Percentiles rank a stretch among this genome's conserved stretches.
phyloP scores from a whole-genome alignment of 1,140 invertebrate genomes.

The Trichonephila inaurata region DNA sequence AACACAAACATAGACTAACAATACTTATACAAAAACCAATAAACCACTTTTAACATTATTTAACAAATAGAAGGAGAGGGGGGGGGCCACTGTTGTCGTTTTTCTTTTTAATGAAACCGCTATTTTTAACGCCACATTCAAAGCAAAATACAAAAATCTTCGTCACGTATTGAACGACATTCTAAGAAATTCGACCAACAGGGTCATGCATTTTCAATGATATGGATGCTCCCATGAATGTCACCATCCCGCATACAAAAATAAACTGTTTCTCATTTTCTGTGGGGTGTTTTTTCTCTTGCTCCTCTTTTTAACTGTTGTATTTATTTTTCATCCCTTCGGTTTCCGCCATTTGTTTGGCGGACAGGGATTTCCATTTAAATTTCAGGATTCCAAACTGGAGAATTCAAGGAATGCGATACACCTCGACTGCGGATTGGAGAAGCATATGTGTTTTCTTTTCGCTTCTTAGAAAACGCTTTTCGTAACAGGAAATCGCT shows the following conservation, averaged over 20 bases:
- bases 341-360: slow-evolving; percentile 40
- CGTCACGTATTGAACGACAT: background rate
- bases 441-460: background rate
- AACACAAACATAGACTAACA: background rate
- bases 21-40: background rate
- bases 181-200: background rate
- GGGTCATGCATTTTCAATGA: slow-evolving; percentile 42
- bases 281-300: background rate
- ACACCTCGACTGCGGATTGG: background rate
- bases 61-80: background rate
- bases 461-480: background rate
- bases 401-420: background rate
- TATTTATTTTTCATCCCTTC: slow-evolving; percentile 35
- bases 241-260: background rate
- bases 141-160: background rate
- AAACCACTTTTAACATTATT: background rate
- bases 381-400: slow-evolving; percentile 27
- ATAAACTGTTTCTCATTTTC: slow-evolving; percentile 62
- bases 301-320: slow-evolving; percentile 11
- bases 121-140: background rate
- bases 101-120: background rate
- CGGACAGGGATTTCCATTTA: slow-evolving; percentile 57
- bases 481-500: background rate
- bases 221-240: background rate
- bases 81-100: background rate